Evolutionary conservation across 2,113 vertebrate genomes (phyloP).

Genomic region (Lophotis ruficrista): DNA sequence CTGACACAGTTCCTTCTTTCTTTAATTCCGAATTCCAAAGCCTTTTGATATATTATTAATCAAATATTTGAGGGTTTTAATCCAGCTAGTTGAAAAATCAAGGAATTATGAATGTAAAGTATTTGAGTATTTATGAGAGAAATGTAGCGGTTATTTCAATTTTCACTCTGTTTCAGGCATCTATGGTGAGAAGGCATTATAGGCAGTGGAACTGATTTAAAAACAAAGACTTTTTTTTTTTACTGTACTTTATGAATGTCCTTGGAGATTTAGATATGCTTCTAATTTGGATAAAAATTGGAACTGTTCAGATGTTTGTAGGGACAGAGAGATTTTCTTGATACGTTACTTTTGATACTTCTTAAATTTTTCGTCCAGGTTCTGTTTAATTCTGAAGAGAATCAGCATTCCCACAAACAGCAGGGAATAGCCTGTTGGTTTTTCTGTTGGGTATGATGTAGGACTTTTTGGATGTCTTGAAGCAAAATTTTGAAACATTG

Average conservation of each 20-base stretch:
- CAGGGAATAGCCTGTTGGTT: background rate
- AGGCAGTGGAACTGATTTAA: background rate
- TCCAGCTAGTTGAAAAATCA: background rate
- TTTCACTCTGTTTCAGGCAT: background rate
- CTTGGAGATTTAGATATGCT: background rate
- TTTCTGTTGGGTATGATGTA: background rate
- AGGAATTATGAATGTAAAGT: background rate
- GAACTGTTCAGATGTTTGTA: background rate
- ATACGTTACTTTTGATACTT: background rate
- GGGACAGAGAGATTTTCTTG: background rate
- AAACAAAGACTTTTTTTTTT: background rate
- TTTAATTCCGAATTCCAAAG: background rate
- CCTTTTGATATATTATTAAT: background rate
- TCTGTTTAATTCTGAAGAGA: background rate
- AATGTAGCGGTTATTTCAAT: background rate
- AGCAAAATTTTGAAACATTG: slow-evolving; percentile 28
- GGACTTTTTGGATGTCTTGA: background rate
- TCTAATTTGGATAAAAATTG: background rate
- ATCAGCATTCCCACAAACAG: background rate
- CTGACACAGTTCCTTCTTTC: background rate
- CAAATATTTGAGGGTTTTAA: background rate
- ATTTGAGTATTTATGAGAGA: background rate
- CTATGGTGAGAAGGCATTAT: background rate
- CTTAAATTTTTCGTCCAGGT: background rate
- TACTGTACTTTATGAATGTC: background rate